Evolutionary conservation across 1,140 invertebrate genomes (phyloP), one percentile per base, ranked within the genome.

Genomic region (Hylaeus anthracinus): DNA sequence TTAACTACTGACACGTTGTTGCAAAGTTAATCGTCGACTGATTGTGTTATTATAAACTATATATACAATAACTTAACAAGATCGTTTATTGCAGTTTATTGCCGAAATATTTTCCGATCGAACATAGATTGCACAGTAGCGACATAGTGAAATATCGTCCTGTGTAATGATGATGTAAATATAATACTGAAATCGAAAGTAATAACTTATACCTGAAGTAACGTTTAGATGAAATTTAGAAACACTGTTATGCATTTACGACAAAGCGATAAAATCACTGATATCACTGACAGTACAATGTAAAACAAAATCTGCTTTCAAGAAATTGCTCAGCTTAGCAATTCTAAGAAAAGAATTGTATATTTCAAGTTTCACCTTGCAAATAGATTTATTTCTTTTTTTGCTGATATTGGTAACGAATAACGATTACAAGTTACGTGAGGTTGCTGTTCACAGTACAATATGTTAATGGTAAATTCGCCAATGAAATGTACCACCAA

Each of bases 171-270:
- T 60, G n/a, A 51, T 43, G 39, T 5, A 51, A 70, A 15, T 53
- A 41, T 41, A 26, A 45, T 61, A 77, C 14, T 67, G 26, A 48
- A 69, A 63, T 53, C 45, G 3, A 43, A 72, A 64, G 9, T 64
- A 56, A 48, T 56, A 58, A 56, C 56, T 15, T 79, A 8, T 65
- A 78, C 71, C 71, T 72, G 70, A 45, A 64, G 43, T 10, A 56
- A 56, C 43, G 39, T 72, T 73, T 15, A 73, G 65, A 72, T 48
- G 72, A 6, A 73, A 65, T 64, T 65, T 26, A 10, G 5, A 51
- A 51, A 10, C 51, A 73, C 53, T 80, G 9, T 72, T 82, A 43
- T 6, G 71, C 70, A 72, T 80, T 73, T 71, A 73, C 9, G 45
- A 65, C 8, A 26, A 53, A 39, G 4, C 45, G 45, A 12, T 15